Percentiles rank a stretch among this genome's conserved stretches.
These are phyloP conservation scores for Drosophila paucipuncta DNA, from an alignment of 2,888 invertebrate genomes.

Conservation along the genomic window DNA sequence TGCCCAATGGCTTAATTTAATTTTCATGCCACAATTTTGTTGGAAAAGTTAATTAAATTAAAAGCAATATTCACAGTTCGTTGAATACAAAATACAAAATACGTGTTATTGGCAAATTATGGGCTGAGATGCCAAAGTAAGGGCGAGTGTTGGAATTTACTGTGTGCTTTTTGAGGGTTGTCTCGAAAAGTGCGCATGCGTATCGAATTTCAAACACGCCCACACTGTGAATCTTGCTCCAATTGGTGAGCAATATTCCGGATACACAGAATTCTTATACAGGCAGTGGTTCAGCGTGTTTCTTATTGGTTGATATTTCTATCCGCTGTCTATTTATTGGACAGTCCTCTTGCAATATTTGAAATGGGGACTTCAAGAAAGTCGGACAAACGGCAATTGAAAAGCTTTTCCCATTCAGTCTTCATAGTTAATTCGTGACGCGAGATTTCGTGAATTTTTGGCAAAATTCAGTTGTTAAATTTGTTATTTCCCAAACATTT, in stretches of 20 bases:
- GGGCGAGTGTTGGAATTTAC: slow-evolving; percentile 8
- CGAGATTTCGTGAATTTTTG: slow-evolving; percentile 38
- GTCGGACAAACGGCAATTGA: slow-evolving; percentile 16
- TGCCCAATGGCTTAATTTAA: slow-evolving; percentile 49
- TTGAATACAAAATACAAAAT: slow-evolving; percentile 65
- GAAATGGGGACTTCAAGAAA: slow-evolving; percentile 10
- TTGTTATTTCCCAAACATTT: background rate
- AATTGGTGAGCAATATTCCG: slow-evolving; percentile 26
- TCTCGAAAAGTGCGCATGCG: slow-evolving; percentile 28
- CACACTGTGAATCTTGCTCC: background rate
- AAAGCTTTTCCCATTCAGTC: slow-evolving; percentile 54
- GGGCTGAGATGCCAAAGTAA: background rate
- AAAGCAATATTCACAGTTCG: slow-evolving; percentile 76
- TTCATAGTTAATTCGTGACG: slow-evolving; percentile 53
- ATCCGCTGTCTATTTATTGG: slow-evolving; percentile 18
- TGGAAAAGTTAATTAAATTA: slow-evolving; percentile 70
- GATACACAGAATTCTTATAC: background rate
- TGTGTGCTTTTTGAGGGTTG: slow-evolving; percentile 13
- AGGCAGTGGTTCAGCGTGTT: background rate
- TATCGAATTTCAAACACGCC: slow-evolving; percentile 26
- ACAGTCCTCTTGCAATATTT: slow-evolving; percentile 3
- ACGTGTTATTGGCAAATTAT: slow-evolving; percentile 53
- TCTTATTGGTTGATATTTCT: slow-evolving; percentile 25
- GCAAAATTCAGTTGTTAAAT: slow-evolving; percentile 9
- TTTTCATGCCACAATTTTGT: slow-evolving; percentile 54